A percentile compares a stretch with the other conserved stretches of the same genome.
These are phyloP conservation scores for Fragum fragum DNA, from an alignment of 2,888 invertebrate genomes.

Conservation along the genomic window DNA sequence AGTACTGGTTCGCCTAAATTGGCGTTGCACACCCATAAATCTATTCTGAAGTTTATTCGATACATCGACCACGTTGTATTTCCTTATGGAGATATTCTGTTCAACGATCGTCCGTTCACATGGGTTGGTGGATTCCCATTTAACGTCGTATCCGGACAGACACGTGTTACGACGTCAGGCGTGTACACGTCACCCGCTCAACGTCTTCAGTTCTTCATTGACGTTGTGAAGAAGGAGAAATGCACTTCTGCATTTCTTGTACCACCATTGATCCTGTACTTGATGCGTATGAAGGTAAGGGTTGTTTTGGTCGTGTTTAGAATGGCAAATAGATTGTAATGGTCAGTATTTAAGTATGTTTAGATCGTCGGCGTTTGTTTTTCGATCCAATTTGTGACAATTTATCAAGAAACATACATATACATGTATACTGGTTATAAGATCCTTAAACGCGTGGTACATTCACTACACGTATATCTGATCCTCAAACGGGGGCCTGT, in stretches of 20 bases:
- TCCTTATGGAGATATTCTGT: conserved; percentile 1
- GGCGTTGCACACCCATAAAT: conserved; percentile 33
- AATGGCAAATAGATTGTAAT: too few species aligned
- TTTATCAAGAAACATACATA: too few species aligned
- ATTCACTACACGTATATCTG: too few species aligned
- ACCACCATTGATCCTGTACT: conserved; percentile 8
- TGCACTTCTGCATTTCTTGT: conserved; percentile 14
- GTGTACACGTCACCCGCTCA: conserved; percentile 22
- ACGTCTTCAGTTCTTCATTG: conserved; percentile 19
- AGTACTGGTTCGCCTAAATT: conserved; percentile 57
- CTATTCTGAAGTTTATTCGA: not conserved
- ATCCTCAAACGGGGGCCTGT: too few species aligned
- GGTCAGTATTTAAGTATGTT: too few species aligned
- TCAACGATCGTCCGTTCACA: conserved; percentile 41
- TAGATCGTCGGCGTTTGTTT: too few species aligned
- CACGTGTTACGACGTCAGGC: conserved; percentile 29
- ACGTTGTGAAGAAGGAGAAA: conserved; percentile 26
- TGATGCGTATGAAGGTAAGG: conserved; percentile 35
- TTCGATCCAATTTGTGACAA: too few species aligned
- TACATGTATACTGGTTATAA: too few species aligned
- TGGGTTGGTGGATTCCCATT: conserved; percentile 49
- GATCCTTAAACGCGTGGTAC: too few species aligned
- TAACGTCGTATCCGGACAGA: conserved; percentile 30
- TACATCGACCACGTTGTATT: not conserved
- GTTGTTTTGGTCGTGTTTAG: too few species aligned